Percentiles rank a stretch among this genome's conserved stretches.
These are phyloP conservation scores for Gymnocheta viridis DNA, from an alignment of 2,888 invertebrate species.

Conservation along the genomic window DNA sequence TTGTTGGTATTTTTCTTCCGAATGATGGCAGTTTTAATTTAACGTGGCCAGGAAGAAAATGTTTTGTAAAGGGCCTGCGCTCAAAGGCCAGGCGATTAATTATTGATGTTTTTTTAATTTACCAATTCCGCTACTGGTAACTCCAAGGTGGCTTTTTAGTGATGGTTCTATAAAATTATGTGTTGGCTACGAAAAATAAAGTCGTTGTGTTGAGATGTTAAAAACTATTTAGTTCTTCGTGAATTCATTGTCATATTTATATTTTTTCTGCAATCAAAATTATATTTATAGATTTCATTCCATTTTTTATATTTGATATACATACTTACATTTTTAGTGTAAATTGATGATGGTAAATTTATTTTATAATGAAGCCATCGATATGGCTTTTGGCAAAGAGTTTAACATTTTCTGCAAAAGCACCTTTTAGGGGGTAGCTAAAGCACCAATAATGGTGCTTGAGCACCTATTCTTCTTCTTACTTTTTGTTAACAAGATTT, in stretches of 20 bases:
- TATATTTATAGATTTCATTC: neutral
- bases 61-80: constrained; percentile 52
- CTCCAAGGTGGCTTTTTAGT: neutral
- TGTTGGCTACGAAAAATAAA: constrained; percentile 1
- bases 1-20: constrained; percentile 81
- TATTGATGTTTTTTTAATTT: neutral
- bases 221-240: neutral
- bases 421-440: constrained; percentile 53
- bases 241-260: constrained; percentile 13
- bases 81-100: constrained; percentile 55
- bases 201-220: constrained; percentile 3
- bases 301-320: neutral
- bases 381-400: constrained; percentile 33
- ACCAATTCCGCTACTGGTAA: neutral
- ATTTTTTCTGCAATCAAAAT: constrained; percentile 20
- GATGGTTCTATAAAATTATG: neutral
- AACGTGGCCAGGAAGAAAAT: constrained; percentile 61
- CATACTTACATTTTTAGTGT: constrained; percentile 24
- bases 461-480: constrained; percentile 53
- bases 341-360: neutral
- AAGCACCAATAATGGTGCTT: constrained; percentile 60
- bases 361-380: constrained; percentile 32
- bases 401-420: constrained; percentile 49
- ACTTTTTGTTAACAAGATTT: constrained; percentile 31
- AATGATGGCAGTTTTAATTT: constrained; percentile 80